Base-by-base conservation (phyloP, 2,797 vertebrate genomes). In the Tarsius wallacei region DNA sequence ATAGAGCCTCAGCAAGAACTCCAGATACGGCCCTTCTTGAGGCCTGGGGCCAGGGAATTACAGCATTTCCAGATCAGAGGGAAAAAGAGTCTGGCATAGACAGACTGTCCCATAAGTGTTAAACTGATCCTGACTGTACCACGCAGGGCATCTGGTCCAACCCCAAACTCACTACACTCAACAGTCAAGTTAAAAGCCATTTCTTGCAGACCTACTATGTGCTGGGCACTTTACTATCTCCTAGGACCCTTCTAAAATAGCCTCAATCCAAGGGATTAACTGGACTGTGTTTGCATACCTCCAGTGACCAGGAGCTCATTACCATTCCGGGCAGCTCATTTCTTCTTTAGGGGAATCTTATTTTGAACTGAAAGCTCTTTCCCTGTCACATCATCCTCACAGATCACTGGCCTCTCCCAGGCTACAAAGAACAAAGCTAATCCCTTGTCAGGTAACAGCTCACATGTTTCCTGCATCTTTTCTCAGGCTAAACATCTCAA, bases 361-460 rank as follows among this genome's bases (percentile, higher is more conserved):
- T 21, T 47, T 61, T 76, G 87, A 76, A 12, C 59, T 17, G 51
- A 87, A 36, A 78, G 31, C 10, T 66, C 80, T 73, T 76, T n/a
- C 51, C 53, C 85, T 74, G 6, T 22, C n/a, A 5, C 33, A 42
- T 81, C 91, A 64, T 73, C n/a, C 55, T 80, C 42, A 55, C 10
- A 28, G 88, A 78, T 87, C 80, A 85, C 66, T 10, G 31, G 59
- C 53, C 33, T 74, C 85, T 74, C 64, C 76, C 3, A 57, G 77
- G 57, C 68, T 78, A 63, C 78, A 81, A 47, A 33, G 36, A 94
- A 73, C 87, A 77, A 93, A 93, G 61, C 26, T n/a, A 88, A 87
- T 85, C 84, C 82, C 36, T 84, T 82, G 87, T 94, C 17, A 7
- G 15, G n/a, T 53, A 76, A 87, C 66, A 81, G 86, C 31, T 91